phyloP scores from a whole-genome alignment of 1,140 invertebrate genomes.

The Calycopis cecrops region DNA sequence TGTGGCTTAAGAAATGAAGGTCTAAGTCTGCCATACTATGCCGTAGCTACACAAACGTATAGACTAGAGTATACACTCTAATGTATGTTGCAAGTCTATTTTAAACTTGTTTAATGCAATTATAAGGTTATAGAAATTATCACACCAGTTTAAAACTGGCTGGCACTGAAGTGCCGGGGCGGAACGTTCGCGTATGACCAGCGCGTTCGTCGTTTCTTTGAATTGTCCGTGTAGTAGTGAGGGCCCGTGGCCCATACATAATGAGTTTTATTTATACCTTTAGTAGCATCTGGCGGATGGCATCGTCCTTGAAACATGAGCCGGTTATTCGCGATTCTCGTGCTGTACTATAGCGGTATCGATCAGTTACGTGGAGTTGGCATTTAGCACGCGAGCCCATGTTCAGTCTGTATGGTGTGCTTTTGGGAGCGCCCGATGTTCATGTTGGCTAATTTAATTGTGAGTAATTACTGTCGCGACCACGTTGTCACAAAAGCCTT shows the following conservation, averaged over 20 bases:
- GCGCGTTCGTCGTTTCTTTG: constrained; percentile 5
- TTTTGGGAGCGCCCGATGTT: constrained; percentile 27
- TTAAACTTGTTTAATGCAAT: too few relatives aligned
- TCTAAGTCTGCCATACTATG: too few relatives aligned
- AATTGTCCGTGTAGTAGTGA: constrained; percentile 12
- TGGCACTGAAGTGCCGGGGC: background rate
- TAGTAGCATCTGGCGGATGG: constrained; percentile 18
- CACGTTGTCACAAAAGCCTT: too few relatives aligned
- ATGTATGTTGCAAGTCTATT: too few relatives aligned
- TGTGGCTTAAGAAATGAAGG: too few relatives aligned
- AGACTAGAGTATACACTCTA: too few relatives aligned
- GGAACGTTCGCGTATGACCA: constrained; percentile 6
- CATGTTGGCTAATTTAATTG: constrained; percentile 4
- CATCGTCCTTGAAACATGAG: constrained; percentile 27
- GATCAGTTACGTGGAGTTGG: constrained; percentile 36
- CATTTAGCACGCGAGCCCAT: constrained; percentile 32
- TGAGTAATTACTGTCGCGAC: background rate
- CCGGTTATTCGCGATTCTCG: constrained; percentile 30
- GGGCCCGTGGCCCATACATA: constrained; percentile 13
- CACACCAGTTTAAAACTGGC: too few relatives aligned
- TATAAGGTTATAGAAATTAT: too few relatives aligned
- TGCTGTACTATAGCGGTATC: constrained; percentile 33
- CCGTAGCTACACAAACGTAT: too few relatives aligned
- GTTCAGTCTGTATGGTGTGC: constrained; percentile 28
- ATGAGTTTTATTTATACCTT: constrained; percentile 19